phyloP scores from a whole-genome alignment of 1,140 invertebrate genomes.

The Pomacea maculata region DNA sequence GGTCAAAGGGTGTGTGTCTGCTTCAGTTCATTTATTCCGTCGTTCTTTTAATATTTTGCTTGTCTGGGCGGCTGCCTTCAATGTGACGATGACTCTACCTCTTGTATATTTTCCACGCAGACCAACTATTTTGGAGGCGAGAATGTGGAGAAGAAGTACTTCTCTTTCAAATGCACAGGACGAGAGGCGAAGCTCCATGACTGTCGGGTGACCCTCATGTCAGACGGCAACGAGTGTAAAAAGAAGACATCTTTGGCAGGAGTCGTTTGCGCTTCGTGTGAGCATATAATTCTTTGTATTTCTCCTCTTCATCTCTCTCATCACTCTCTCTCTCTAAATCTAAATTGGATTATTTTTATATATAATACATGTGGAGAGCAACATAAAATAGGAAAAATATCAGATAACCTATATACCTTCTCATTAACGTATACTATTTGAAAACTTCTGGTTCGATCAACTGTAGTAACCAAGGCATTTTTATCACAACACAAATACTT shows the following conservation, averaged over 20 bases:
- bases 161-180: slow-evolving; percentile 35
- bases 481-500: slow-evolving; percentile 4
- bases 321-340: slow-evolving; percentile 1
- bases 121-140: slow-evolving; percentile 33
- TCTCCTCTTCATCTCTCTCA: no score
- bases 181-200: slow-evolving; percentile 18
- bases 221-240: slow-evolving; percentile 18
- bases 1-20: no score
- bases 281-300: neutral
- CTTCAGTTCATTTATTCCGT: no score
- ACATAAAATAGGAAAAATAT: no score
- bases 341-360: no score
- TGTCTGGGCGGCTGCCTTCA: no score
- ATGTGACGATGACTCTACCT: no score
- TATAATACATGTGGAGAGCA: no score
- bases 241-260: slow-evolving; percentile 19
- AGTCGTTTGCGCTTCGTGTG: slow-evolving; percentile 19
- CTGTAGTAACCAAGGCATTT: neutral
- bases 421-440: neutral
- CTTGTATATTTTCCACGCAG: slow-evolving; percentile 7
- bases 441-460: neutral
- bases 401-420: neutral
- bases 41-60: no score
- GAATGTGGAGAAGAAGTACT: slow-evolving; percentile 15
- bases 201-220: slow-evolving; percentile 14